Base-by-base conservation (phyloP, 2,113 vertebrate genomes). In the Arothron firmamentum region DNA sequence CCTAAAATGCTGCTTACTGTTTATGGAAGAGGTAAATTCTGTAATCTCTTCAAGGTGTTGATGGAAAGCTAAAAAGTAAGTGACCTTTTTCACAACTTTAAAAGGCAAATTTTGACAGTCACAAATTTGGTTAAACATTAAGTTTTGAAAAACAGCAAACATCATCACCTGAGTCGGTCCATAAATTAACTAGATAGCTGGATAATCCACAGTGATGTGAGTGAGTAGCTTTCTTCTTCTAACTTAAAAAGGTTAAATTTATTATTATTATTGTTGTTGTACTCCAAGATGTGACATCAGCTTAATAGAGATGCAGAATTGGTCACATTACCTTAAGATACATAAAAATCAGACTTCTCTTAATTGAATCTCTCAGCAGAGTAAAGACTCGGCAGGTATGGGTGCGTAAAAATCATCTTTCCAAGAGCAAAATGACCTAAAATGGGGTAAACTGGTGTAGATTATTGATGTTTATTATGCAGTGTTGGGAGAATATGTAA, bases 1-100 rank as follows among this genome's bases (percentile, higher is more conserved):
- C 50, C 19, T n/a, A 1, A 68, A 65, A 53, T 45, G 21, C 43
- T 41, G 67, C 49, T 15, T 51, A 10, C 15, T 48, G 41, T 62
- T 43, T 56, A n/a, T n/a, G 13, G 46, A 43, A 53, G 34, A 65
- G 42, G 41, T 13, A 43, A 68, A 48, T 47, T 6, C 17, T 23
- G 66, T 46, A 46, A 54, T 57, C 16, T 55, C 19, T 49, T 56
- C 7, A 42, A 47, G 16, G 38, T 65, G 50, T 14, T 17, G 16
- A 16, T 54, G 48, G 25, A 54, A 70, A 70, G 49, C 5, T 8
- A 6, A 63, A 59, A 47, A 17, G 17, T 46, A 41, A 41, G 1
- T 43, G 6, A 15, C 59, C 53, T 45, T 49, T 12, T n/a, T 53
- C 18, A 12, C 1, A 63, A 61, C 67, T 56, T 71, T 31, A 76